These are phyloP conservation scores for Flexamia atlantica DNA, from an alignment of 2,888 invertebrate genomes.

Conservation along the genomic window DNA sequence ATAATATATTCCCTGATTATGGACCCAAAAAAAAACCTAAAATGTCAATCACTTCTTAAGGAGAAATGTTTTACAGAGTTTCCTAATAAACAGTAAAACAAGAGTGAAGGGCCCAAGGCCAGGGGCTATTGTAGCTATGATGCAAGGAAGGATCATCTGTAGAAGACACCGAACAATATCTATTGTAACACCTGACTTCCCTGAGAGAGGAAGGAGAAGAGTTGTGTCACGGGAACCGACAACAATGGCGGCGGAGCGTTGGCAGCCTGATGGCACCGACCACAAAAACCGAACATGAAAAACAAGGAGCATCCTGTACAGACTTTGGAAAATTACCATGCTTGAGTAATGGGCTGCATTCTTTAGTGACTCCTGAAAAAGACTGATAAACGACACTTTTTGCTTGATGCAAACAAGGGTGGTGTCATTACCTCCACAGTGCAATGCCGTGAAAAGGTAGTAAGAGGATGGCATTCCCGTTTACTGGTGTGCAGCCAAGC, in stretches of 20 bases:
- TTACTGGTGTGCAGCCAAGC: too few species aligned
- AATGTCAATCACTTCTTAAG: background rate
- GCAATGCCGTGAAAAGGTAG: too few species aligned
- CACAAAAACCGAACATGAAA: conserved; percentile 28
- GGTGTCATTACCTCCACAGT: too few species aligned
- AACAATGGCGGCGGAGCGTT: conserved; percentile 13
- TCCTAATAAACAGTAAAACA: background rate
- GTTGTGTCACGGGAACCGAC: conserved; percentile 35
- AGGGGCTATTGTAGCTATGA: conserved; percentile 14
- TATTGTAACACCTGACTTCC: conserved; percentile 38
- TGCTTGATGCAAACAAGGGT: background rate
- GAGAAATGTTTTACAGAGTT: background rate
- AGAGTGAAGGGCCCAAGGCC: conserved; percentile 29
- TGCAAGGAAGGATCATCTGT: conserved; percentile 14
- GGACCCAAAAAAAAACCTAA: too few species aligned
- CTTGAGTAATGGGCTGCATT: conserved; percentile 13
- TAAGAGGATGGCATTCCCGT: too few species aligned
- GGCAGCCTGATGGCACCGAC: conserved; percentile 18
- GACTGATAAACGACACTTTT: background rate
- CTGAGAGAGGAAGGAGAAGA: conserved; percentile 17
- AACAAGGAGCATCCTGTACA: conserved; percentile 30
- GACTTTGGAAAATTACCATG: conserved; percentile 24
- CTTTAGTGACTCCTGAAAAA: conserved; percentile 9
- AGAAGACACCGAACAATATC: conserved; percentile 29
- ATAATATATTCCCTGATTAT: too few species aligned